A percentile compares a stretch with the other conserved stretches of the same genome.
phyloP scores from a whole-genome alignment of 2,797 vertebrate genomes.

The Cetoscarus ocellatus region DNA sequence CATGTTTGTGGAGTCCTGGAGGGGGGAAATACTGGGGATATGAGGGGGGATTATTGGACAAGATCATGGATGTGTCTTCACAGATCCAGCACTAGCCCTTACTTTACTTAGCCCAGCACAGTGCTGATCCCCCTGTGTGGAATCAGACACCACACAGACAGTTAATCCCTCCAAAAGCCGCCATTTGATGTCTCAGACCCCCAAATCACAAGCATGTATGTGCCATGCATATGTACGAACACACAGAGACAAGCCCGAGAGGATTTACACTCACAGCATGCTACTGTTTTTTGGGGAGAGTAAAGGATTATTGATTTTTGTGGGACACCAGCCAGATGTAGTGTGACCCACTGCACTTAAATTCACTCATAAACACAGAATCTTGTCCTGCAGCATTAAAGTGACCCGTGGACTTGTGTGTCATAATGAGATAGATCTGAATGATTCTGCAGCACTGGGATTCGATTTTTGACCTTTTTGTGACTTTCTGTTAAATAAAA shows the following conservation, averaged over 20 bases:
- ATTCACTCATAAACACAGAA: slow-evolving; percentile 13
- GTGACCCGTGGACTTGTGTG: too few species aligned
- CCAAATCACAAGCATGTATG: slow-evolving; percentile 23
- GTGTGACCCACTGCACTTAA: slow-evolving; percentile 16
- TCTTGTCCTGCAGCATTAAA: slow-evolving; percentile 4
- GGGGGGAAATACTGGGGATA: slow-evolving; percentile 50
- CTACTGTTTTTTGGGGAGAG: slow-evolving; percentile 33
- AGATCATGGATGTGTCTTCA: slow-evolving; percentile 50
- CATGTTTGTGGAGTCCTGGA: slow-evolving; percentile 5
- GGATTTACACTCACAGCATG: slow-evolving; percentile 70
- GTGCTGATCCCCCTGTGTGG: slow-evolving; percentile 40
- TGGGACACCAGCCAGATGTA: slow-evolving; percentile 66
- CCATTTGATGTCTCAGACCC: slow-evolving; percentile 45
- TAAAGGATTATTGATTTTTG: slow-evolving; percentile 71
- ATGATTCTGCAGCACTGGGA: too few species aligned
- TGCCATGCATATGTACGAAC: slow-evolving; percentile 22
- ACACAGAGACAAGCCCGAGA: slow-evolving; percentile 3
- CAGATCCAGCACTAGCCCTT: slow-evolving; percentile 23
- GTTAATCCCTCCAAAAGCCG: slow-evolving; percentile 72
- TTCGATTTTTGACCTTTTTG: too few species aligned
- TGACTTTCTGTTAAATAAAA: too few species aligned
- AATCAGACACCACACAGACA: slow-evolving; percentile 74
- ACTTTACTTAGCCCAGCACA: slow-evolving; percentile 29
- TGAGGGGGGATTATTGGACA: slow-evolving; percentile 38
- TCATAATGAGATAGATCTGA: too few species aligned